Conservation (phyloP, 2,797 vertebrate genomes). For the Chromobotia macracanthus region DNA sequence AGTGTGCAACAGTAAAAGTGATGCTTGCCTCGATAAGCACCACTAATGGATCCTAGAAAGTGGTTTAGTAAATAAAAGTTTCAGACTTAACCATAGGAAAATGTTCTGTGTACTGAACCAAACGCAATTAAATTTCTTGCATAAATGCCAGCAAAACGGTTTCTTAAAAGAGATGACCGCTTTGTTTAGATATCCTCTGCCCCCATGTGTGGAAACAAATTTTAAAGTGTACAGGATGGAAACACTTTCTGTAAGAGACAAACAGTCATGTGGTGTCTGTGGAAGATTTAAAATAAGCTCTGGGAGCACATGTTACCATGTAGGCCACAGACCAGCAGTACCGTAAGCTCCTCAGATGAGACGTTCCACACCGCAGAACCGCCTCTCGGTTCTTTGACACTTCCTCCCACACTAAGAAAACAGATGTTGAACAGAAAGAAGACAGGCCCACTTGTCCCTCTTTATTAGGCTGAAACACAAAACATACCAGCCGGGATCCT, state of each 20-base stretch:
- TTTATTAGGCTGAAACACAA: slow-evolving; percentile 69
- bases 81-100: slow-evolving; percentile 2
- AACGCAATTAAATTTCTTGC: not conserved
- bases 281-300: slow-evolving; percentile 67
- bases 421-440: slow-evolving; percentile 71
- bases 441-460: slow-evolving; percentile 59
- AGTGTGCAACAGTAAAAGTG: not conserved
- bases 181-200: slow-evolving; percentile 9
- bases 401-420: slow-evolving; percentile 70
- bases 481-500: slow-evolving; percentile 15
- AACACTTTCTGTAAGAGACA: slow-evolving; percentile 61
- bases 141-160: not conserved
- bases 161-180: not conserved
- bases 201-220: slow-evolving; percentile 14
- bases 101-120: not conserved
- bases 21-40: not conserved
- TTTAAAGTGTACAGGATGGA: slow-evolving; percentile 54
- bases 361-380: slow-evolving; percentile 59
- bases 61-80: slow-evolving; percentile 9
- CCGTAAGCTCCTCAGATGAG: slow-evolving; percentile 51
- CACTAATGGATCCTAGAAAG: slow-evolving; percentile 13
- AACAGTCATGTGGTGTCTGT: slow-evolving; percentile 64
- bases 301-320: slow-evolving; percentile 64
- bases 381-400: slow-evolving; percentile 62
- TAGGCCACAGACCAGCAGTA: slow-evolving; percentile 58